phyloP scores from a whole-genome alignment of 2,113 vertebrate species.

The Muntiacus reevesi region DNA sequence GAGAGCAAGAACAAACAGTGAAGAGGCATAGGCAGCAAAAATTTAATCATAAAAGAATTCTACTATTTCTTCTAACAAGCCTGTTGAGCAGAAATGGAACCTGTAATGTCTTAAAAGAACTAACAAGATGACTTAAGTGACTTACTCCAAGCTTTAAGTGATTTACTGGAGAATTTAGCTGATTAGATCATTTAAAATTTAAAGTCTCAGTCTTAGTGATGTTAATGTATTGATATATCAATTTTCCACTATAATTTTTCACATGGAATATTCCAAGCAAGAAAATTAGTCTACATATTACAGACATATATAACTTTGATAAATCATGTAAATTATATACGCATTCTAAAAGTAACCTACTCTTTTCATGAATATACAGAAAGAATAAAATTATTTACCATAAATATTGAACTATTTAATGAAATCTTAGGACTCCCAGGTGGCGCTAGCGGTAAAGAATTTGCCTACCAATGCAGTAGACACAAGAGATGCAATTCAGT shows the following conservation, averaged over 20 bases:
- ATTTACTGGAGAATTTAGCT: neutral
- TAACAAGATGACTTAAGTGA: neutral
- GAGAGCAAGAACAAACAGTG: neutral
- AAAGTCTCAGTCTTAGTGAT: neutral
- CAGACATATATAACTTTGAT: neutral
- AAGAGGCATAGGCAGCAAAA: neutral
- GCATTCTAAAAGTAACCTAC: neutral
- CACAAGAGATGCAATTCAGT: neutral
- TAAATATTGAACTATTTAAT: neutral
- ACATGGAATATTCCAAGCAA: neutral
- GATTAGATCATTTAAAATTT: conserved; percentile 15
- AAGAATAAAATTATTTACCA: neutral
- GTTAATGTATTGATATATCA: neutral
- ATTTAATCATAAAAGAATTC: neutral
- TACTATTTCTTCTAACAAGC: neutral
- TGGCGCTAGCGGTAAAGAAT: neutral
- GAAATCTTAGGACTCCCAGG: neutral
- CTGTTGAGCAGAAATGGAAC: neutral
- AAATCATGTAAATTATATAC: neutral
- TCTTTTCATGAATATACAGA: conserved; percentile 15
- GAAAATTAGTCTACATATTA: neutral
- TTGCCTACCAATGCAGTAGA: neutral
- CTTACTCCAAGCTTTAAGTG: neutral
- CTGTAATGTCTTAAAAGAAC: neutral
- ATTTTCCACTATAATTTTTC: neutral